These are phyloP conservation scores for Maniola hyperantus DNA, from an alignment of 2,888 invertebrate species.

Conservation along the genomic window DNA sequence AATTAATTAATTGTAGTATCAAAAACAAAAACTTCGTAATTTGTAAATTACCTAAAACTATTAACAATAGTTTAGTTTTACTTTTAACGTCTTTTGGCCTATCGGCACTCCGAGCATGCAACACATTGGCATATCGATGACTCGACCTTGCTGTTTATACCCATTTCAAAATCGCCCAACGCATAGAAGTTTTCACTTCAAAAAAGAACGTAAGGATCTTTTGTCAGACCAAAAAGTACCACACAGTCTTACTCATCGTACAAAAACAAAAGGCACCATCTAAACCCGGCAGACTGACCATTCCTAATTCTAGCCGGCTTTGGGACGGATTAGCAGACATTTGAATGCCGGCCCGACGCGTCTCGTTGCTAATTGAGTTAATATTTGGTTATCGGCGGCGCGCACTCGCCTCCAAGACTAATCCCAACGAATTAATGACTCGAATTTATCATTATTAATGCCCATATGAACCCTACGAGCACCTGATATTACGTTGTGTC, in stretches of 20 bases:
- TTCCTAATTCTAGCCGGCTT: slow-evolving; percentile 47
- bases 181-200: too few relatives aligned
- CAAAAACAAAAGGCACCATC: slow-evolving; percentile 30
- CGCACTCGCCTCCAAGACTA: slow-evolving; percentile 74
- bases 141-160: too few relatives aligned
- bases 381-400: slow-evolving; percentile 82
- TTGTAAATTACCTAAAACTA: too few relatives aligned
- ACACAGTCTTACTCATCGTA: slow-evolving; percentile 12
- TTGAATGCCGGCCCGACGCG: slow-evolving; percentile 66
- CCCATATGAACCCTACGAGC: slow-evolving; percentile 64
- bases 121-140: too few relatives aligned
- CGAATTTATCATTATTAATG: slow-evolving; percentile 82
- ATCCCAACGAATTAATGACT: slow-evolving; percentile 79
- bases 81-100: too few relatives aligned
- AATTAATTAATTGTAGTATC: too few relatives aligned
- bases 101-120: neutral
- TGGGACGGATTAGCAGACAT: slow-evolving; percentile 69
- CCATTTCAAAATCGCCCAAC: too few relatives aligned
- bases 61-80: too few relatives aligned
- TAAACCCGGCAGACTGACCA: slow-evolving; percentile 43
- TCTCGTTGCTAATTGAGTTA: slow-evolving; percentile 81
- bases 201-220: neutral
- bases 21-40: too few relatives aligned
- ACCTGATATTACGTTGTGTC: slow-evolving; percentile 61
- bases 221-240: slow-evolving; percentile 1